These are phyloP conservation scores for Dendrolimus punctatus DNA, from an alignment of 1,140 invertebrate species.

Conservation along the genomic window DNA sequence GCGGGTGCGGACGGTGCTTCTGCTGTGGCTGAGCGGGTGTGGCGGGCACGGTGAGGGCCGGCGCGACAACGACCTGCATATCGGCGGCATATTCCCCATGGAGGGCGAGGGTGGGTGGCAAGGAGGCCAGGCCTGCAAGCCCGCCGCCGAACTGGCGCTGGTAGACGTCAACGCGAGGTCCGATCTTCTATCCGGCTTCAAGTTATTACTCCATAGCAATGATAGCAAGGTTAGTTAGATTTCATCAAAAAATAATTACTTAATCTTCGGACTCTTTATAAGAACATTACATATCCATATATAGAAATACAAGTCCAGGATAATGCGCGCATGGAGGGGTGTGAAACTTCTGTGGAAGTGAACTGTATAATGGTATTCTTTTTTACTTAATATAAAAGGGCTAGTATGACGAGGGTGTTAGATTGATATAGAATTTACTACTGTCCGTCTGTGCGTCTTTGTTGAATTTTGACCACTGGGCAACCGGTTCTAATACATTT, in stretches of 20 bases:
- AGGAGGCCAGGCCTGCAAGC: constrained; percentile 94
- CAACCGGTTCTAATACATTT: too few species aligned
- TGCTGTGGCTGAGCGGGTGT: constrained; percentile 38
- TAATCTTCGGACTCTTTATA: too few species aligned
- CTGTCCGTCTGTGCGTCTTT: too few species aligned
- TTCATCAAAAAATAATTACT: constrained; percentile 3
- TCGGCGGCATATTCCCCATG: constrained; percentile 98
- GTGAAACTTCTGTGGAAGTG: too few species aligned
- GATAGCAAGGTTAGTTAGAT: constrained; percentile 92
- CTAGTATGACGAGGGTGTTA: too few species aligned
- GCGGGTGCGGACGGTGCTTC: constrained; percentile 25
- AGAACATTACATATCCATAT: too few species aligned
- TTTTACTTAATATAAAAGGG: too few species aligned
- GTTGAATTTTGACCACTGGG: too few species aligned
- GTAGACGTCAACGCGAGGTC: constrained; percentile 94
- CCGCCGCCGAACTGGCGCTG: constrained; percentile 94
- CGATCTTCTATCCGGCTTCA: constrained; percentile 94
- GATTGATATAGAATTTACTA: too few species aligned
- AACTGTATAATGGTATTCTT: too few species aligned
- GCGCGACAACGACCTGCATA: constrained; percentile 82
- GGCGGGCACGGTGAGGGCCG: constrained; percentile 39
- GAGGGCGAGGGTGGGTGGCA: constrained; percentile 96
- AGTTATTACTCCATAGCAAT: constrained; percentile 93
- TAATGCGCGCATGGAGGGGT: too few species aligned
- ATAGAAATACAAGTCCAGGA: too few species aligned